Percentiles rank a stretch among this genome's conserved stretches.
phyloP scores from a whole-genome alignment of 2,797 vertebrate species.

The Megalops cyprinoides region DNA sequence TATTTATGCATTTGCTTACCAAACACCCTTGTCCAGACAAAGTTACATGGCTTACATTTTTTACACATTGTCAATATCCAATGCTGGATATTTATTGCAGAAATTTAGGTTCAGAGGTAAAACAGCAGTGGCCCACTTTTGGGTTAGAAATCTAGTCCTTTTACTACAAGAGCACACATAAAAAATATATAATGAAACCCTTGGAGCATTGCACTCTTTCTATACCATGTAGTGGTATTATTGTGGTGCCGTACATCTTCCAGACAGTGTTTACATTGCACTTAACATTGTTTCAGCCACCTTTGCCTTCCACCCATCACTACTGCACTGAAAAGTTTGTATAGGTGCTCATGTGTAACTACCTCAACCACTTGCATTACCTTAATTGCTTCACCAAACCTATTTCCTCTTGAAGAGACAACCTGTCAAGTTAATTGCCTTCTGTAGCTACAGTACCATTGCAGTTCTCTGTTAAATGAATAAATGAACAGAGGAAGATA shows the following conservation, averaged over 20 bases:
- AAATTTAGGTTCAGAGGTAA: too few species aligned
- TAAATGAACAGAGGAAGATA: neutral
- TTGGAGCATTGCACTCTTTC: neutral
- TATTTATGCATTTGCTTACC: too few species aligned
- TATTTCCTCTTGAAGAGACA: neutral
- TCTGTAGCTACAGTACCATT: neutral
- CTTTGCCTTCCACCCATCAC: neutral
- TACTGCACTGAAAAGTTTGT: neutral
- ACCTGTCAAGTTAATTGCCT: slow-evolving; percentile 6
- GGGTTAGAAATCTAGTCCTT: too few species aligned
- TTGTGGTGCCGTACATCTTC: neutral
- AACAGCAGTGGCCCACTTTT: too few species aligned
- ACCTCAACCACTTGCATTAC: neutral
- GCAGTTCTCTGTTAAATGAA: neutral
- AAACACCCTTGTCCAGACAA: too few species aligned
- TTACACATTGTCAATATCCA: too few species aligned
- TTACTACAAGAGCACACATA: too few species aligned
- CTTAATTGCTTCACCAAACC: neutral
- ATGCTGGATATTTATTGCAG: too few species aligned
- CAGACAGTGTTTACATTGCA: neutral
- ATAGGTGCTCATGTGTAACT: neutral
- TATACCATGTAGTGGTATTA: neutral
- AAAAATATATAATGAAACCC: too few species aligned
- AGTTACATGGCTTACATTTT: too few species aligned
- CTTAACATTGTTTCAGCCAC: neutral